phyloP scores from a whole-genome alignment of 1,140 invertebrate species.

The Drosophila tsacasi region DNA sequence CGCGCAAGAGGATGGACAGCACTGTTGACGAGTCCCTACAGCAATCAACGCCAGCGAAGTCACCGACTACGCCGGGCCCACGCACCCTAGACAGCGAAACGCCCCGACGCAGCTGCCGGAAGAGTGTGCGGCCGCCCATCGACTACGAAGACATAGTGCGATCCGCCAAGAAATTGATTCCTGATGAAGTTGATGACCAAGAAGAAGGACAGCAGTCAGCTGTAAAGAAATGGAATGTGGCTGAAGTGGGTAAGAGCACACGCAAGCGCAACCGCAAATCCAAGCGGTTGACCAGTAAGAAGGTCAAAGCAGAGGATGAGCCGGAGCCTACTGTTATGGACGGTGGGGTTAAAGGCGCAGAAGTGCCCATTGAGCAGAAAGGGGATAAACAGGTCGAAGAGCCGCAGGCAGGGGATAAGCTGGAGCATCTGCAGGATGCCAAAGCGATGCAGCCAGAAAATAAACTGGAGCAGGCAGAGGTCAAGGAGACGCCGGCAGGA shows the following conservation, averaged over 20 bases:
- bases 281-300: conserved; percentile 25
- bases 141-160: conserved; percentile 76
- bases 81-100: conserved; percentile 40
- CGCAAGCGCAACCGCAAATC: conserved; percentile 56
- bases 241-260: conserved; percentile 58
- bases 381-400: background rate
- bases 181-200: background rate
- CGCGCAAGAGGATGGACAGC: background rate
- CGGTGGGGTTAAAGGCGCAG: background rate
- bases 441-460: background rate
- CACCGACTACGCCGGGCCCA: background rate
- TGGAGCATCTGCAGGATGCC: background rate
- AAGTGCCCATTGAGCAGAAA: background rate
- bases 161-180: conserved; percentile 45
- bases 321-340: background rate
- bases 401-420: background rate
- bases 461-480: too few species aligned
- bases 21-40: background rate
- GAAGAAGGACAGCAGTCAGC: conserved; percentile 3
- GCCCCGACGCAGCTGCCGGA: conserved; percentile 66
- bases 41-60: conserved; percentile 5
- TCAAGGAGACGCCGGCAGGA: background rate
- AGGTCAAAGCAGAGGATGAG: background rate
- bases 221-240: conserved; percentile 52
- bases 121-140: conserved; percentile 66